Conservation (phyloP, 2,797 vertebrate genomes). For the Lophotriccus pileatus region DNA sequence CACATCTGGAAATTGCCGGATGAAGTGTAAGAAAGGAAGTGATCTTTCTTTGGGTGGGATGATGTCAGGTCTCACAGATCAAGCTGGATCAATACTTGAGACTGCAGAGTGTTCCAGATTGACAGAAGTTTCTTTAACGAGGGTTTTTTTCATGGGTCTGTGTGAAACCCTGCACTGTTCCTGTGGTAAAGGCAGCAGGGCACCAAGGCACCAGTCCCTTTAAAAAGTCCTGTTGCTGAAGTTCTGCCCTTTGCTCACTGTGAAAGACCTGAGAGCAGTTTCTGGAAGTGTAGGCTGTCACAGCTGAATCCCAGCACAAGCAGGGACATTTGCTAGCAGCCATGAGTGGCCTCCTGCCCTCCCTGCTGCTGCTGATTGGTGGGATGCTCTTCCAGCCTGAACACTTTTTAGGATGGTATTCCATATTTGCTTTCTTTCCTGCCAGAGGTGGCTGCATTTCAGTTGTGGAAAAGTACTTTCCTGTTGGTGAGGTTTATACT, state of each 20-base stretch:
- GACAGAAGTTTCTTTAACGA: background rate
- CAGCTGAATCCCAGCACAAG: background rate
- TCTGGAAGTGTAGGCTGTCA: background rate
- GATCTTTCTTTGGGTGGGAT: background rate
- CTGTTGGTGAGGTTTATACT: background rate
- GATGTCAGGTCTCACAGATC: background rate
- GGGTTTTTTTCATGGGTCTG: background rate
- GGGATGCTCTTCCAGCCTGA: background rate
- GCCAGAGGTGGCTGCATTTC: background rate
- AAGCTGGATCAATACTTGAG: background rate
- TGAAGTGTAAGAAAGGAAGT: background rate
- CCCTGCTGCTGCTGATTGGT: background rate
- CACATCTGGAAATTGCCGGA: background rate
- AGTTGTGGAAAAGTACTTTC: background rate
- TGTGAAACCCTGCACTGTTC: background rate
- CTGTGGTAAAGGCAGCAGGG: background rate
- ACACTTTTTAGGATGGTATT: background rate
- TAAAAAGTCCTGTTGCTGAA: background rate
- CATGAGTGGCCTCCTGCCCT: background rate
- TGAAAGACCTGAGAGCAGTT: background rate
- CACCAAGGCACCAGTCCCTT: background rate
- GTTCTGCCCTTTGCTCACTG: background rate
- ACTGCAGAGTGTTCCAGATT: background rate
- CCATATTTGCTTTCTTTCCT: background rate
- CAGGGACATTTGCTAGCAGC: background rate